These are phyloP conservation scores for Acyrthosiphon pisum DNA, from an alignment of 1,140 invertebrate genomes.

Conservation along the genomic window DNA sequence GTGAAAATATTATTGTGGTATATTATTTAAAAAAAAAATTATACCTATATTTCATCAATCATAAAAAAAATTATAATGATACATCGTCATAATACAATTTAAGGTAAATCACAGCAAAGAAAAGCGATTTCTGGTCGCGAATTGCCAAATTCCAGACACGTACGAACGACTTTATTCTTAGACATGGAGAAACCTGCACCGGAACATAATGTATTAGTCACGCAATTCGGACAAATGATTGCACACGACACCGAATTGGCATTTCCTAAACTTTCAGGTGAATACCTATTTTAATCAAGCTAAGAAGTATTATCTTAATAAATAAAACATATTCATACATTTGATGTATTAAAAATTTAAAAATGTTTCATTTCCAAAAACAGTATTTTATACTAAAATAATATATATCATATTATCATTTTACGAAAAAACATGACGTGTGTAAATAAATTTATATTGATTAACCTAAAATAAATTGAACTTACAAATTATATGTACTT, in stretches of 20 bases:
- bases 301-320: background rate
- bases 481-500: too few species aligned
- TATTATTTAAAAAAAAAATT: too few species aligned
- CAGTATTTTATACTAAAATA: background rate
- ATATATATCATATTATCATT: background rate
- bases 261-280: background rate
- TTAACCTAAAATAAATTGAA: too few species aligned
- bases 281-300: background rate
- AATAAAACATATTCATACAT: background rate
- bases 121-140: constrained; percentile 22
- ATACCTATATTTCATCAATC: too few species aligned
- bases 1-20: background rate
- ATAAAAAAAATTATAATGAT: background rate
- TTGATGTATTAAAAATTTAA: background rate
- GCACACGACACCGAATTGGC: constrained; percentile 32
- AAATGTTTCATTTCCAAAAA: background rate
- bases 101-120: background rate
- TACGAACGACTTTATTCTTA: constrained; percentile 8
- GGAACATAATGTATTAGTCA: background rate
- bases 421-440: too few species aligned
- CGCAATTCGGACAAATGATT: constrained; percentile 27
- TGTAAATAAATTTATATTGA: too few species aligned
- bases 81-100: background rate
- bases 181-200: background rate
- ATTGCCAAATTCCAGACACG: background rate